Base-by-base conservation (phyloP, 2,113 vertebrate species). In the Rhea pennata region DNA sequence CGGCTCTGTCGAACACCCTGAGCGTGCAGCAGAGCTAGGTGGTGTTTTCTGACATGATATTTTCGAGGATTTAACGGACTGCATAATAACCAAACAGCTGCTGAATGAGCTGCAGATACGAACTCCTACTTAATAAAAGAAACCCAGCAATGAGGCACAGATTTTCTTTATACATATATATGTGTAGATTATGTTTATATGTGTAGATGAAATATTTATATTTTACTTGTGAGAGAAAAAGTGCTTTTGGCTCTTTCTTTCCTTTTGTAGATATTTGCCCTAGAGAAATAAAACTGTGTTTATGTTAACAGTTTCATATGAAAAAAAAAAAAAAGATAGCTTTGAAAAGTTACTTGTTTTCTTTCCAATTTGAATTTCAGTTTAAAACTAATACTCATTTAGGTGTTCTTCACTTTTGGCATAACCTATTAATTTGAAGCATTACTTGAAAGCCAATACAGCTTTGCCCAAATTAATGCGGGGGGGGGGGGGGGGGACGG, bases 201-300 rank as follows among this genome's bases (percentile, higher is more conserved):
- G 71, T 31, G 46, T 17, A 85, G 79, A 93, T 93, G 84, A 89
- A 95, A 91, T 96, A 93, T 96, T 95, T 84, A 69, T 89, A 65
- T 92, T 92, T 82, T 76, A 64, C 40, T 36, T 1, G 1, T 7
- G 78, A 65, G 48, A 78, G 58, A 50, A 92, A 44, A 42, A 44
- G 58, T 0, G 15, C 64, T 93, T 95, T 95, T 91, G 91, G 91
- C 86, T 92, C 78, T 87, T 84, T 42, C 29, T 90, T 87, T 71
- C 40, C 29, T 69, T 92, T 58, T 59, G 81, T 74, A 53, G 40
- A 5, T 62, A 15, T 26, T 46, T 84, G 81, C 36, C 62, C 58
- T 20, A 19, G 36, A 76, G 44, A 24, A 69, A 29, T 33, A 58
- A 40, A 50, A 23, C 58, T 54, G 33, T 66, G 31, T 88, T 72